Conservation (phyloP, 2,113 vertebrate genomes). For the Rhinoptilus africanus region DNA sequence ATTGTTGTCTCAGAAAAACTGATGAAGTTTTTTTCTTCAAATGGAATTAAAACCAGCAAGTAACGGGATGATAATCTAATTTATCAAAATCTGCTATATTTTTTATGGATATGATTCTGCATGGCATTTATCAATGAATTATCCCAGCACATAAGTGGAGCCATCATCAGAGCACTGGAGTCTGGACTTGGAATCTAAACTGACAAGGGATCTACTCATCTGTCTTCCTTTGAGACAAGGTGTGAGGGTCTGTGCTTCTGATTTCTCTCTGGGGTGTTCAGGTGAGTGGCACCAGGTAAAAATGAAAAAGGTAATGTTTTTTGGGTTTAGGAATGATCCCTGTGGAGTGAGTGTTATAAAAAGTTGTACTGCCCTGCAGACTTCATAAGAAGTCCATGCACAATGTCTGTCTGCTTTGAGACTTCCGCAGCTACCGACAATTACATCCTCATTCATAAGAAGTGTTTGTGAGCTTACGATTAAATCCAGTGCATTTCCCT, state of each 20-base stretch:
- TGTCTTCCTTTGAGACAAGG: neutral
- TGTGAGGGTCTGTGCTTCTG: neutral
- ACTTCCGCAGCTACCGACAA: neutral
- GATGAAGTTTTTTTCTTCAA: neutral
- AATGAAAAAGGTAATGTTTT: neutral
- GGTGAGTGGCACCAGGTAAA: neutral
- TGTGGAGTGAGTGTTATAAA: neutral
- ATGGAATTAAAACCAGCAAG: neutral
- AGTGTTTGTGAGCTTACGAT: neutral
- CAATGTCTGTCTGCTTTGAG: neutral
- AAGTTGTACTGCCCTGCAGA: neutral
- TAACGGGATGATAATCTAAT: neutral
- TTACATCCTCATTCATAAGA: neutral
- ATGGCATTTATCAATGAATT: neutral
- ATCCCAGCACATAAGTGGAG: neutral
- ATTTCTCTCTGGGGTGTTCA: neutral
- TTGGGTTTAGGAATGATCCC: neutral
- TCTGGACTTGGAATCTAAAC: neutral
- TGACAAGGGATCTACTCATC: fast-evolving
- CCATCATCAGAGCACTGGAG: neutral
- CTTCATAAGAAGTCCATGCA: neutral
- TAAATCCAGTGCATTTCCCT: neutral
- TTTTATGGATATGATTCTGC: neutral
- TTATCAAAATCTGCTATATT: neutral
- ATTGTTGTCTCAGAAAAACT: neutral